Evolutionary conservation across 2,113 vertebrate genomes (phyloP).

Genomic region (Galeopterus variegatus): DNA sequence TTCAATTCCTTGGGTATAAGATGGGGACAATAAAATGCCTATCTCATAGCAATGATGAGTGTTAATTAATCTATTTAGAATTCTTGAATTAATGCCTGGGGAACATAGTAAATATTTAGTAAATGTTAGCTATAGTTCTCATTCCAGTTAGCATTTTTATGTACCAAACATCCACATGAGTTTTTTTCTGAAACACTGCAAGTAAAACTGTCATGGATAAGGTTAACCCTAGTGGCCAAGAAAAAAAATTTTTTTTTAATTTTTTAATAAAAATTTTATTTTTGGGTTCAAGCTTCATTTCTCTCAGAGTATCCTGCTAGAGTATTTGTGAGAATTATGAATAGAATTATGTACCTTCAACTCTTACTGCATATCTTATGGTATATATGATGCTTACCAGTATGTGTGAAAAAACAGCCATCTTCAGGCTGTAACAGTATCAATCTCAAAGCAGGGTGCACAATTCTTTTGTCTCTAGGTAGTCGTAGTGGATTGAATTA

Average conservation of each 20-base stretch:
- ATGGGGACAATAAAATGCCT: constrained; percentile 31
- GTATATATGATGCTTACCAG: neutral
- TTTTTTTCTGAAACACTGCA: neutral
- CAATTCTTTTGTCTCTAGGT: constrained; percentile 23
- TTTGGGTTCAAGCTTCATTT: constrained; percentile 42
- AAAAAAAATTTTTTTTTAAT: neutral
- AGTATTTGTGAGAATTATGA: neutral
- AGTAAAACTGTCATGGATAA: constrained; percentile 17
- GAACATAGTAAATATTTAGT: constrained; percentile 13
- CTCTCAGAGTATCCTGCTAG: neutral
- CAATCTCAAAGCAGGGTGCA: neutral
- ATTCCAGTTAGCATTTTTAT: constrained; percentile 49
- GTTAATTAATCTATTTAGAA: constrained; percentile 45
- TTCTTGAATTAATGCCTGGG: neutral
- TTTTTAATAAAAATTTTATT: constrained; percentile 21
- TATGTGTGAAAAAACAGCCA: neutral
- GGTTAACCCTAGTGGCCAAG: neutral
- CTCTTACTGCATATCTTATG: neutral
- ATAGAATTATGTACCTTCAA: neutral
- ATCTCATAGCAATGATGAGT: neutral
- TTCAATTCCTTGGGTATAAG: constrained; percentile 6
- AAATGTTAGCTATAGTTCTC: constrained; percentile 24
- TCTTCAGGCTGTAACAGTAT: neutral
- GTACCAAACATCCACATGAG: neutral
- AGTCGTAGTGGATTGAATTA: neutral